Percentiles rank a stretch among this genome's conserved stretches.
Evolutionary conservation across 2,888 invertebrate genomes (phyloP).

Genomic region (Lamellibrachia satsuma): DNA sequence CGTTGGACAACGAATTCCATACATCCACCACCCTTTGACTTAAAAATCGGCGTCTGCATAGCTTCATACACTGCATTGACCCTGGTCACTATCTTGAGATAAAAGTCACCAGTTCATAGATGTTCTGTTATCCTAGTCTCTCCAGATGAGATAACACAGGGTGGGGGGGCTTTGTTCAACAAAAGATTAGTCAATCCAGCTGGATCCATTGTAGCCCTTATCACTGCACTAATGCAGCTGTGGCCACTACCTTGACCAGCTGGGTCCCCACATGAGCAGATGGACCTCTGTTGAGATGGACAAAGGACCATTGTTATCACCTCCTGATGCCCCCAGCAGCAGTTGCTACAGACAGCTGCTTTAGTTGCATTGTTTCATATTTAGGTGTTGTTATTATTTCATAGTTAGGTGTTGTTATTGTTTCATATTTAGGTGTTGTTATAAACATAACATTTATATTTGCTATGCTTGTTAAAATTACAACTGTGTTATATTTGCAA

Average conservation of each 20-base stretch:
- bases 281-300: background rate
- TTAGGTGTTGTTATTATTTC: background rate
- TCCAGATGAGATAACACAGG: too few relatives aligned
- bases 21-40: too few relatives aligned
- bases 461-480: background rate
- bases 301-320: background rate
- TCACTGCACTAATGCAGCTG: constrained; percentile 1
- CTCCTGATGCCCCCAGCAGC: background rate
- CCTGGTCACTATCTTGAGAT: too few relatives aligned
- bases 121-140: too few relatives aligned
- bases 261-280: background rate
- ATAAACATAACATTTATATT: too few relatives aligned
- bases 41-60: background rate
- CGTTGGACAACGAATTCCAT: too few relatives aligned
- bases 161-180: background rate
- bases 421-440: too few relatives aligned
- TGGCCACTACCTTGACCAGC: background rate
- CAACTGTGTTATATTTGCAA: background rate
- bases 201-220: constrained; percentile 3
- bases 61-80: too few relatives aligned
- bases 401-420: too few relatives aligned
- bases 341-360: background rate
- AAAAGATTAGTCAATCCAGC: background rate
- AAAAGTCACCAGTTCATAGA: too few relatives aligned
- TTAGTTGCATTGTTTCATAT: background rate